Conservation (phyloP, 2,797 vertebrate species). For the Nannoperca obscura region DNA sequence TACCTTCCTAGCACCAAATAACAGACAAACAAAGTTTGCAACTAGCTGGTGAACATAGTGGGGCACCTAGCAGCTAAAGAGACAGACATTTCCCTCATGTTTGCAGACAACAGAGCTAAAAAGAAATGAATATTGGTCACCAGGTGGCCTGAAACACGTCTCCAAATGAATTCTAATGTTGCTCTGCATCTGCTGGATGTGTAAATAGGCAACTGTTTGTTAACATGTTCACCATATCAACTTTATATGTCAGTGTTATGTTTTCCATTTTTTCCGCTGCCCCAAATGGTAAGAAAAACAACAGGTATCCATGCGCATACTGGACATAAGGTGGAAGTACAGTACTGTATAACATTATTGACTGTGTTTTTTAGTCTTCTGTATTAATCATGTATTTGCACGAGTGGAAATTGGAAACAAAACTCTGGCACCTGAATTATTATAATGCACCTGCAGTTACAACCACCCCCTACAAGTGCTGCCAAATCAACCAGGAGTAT, state of each 20-base stretch:
- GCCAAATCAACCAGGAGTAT: too few species aligned
- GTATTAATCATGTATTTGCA: too few species aligned
- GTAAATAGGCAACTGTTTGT: background rate
- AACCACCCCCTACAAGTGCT: background rate
- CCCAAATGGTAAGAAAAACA: too few species aligned
- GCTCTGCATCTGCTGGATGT: background rate
- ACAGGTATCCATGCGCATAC: too few species aligned
- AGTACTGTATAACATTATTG: too few species aligned
- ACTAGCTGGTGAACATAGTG: background rate
- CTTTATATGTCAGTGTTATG: background rate
- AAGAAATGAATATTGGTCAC: background rate
- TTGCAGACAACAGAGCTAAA: too few species aligned
- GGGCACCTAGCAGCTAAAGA: background rate
- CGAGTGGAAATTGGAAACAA: too few species aligned
- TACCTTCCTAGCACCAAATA: background rate
- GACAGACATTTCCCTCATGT: background rate
- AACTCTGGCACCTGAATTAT: background rate
- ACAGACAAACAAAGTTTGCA: background rate
- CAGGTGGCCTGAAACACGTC: background rate
- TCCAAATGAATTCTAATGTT: background rate
- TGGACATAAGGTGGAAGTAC: background rate
- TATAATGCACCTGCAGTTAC: background rate
- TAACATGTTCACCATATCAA: too few species aligned
- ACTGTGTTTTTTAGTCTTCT: background rate
- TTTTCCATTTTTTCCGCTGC: background rate